Evolutionary conservation across 2,797 vertebrate species (phyloP).

Genomic region (Anguilla pacifica): DNA sequence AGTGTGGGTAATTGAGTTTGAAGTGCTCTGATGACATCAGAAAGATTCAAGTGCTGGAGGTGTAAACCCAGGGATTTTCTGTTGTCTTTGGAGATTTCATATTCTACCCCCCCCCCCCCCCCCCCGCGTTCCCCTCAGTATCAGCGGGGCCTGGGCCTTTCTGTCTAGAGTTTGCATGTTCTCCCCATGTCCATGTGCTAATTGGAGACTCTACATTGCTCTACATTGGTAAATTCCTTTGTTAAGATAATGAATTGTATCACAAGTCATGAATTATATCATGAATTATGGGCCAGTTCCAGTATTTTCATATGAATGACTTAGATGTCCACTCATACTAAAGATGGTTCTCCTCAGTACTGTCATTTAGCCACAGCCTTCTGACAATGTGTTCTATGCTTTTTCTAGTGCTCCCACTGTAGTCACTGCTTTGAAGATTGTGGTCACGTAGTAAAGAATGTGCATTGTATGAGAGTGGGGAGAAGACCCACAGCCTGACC

Average conservation of each 20-base stretch:
- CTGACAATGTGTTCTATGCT: slow-evolving; percentile 39
- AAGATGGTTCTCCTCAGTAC: neutral
- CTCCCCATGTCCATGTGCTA: no score
- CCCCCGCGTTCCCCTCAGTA: neutral
- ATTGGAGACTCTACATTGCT: no score
- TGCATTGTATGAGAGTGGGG: neutral
- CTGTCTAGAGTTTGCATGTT: no score
- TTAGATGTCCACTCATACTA: neutral
- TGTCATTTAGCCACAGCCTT: slow-evolving; percentile 45
- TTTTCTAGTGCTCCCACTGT: neutral
- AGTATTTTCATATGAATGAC: neutral
- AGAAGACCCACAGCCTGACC: neutral
- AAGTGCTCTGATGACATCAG: slow-evolving; percentile 24
- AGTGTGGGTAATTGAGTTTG: slow-evolving; percentile 17
- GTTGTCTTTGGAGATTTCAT: neutral
- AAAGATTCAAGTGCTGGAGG: slow-evolving; percentile 10
- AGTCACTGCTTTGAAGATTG: neutral
- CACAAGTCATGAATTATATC: neutral
- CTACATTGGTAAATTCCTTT: no score
- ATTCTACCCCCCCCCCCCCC: neutral
- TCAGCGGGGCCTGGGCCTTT: neutral
- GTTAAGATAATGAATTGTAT: neutral
- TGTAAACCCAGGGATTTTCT: slow-evolving; percentile 15
- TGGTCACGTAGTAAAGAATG: neutral
- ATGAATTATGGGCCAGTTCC: neutral